These are phyloP conservation scores for Meloidogyne hapla DNA, from an alignment of 1,140 invertebrate genomes.

Conservation along the genomic window DNA sequence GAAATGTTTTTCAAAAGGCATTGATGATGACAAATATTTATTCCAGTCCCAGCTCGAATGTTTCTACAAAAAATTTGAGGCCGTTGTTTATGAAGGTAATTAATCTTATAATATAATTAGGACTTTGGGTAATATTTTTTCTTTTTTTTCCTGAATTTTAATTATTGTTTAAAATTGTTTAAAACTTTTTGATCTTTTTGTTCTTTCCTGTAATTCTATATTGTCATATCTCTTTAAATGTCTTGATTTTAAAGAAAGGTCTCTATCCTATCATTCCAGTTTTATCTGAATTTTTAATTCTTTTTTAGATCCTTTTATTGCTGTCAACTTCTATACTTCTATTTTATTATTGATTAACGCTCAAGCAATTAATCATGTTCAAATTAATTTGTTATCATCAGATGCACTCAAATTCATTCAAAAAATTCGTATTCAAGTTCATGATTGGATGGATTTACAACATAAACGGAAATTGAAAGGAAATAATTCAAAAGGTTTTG, in stretches of 20 bases:
- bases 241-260: too few species aligned
- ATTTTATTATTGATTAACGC: constrained; percentile 8
- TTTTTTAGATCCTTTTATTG: constrained; percentile 11
- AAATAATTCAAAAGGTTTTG: not conserved
- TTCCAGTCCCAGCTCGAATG: constrained; percentile 19
- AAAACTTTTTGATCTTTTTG: too few species aligned
- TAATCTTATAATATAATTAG: not conserved
- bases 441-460: constrained; percentile 18
- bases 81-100: constrained; percentile 28
- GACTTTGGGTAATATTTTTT: too few species aligned
- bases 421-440: not conserved
- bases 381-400: not conserved
- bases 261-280: too few species aligned
- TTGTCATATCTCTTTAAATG: too few species aligned
- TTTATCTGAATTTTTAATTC: too few species aligned
- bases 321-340: constrained; percentile 28
- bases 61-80: constrained; percentile 23
- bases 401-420: not conserved
- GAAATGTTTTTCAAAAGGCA: constrained; percentile 22
- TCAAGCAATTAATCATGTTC: constrained; percentile 16
- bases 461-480: not conserved
- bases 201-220: too few species aligned
- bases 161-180: too few species aligned
- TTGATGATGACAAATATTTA: constrained; percentile 17
- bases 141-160: too few species aligned